phyloP scores from a whole-genome alignment of 2,797 vertebrate genomes.

The Melanitta fusca region DNA sequence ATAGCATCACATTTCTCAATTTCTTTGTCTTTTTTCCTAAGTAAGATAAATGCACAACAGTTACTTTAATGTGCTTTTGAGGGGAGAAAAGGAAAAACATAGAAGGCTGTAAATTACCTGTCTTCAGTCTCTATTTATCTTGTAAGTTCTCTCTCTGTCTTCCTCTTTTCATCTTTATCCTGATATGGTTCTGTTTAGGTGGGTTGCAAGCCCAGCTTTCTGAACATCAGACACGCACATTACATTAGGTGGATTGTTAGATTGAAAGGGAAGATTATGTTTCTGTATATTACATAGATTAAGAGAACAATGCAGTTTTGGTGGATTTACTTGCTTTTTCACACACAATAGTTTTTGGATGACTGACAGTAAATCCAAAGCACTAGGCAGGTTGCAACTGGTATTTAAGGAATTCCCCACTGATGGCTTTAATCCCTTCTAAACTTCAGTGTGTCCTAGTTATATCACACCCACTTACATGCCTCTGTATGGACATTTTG shows the following conservation, averaged over 20 bases:
- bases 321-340: not conserved
- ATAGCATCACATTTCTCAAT: not conserved
- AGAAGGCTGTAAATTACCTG: not conserved
- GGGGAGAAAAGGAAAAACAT: not conserved
- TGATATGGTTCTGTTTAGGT: not conserved
- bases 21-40: not conserved
- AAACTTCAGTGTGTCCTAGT: not conserved
- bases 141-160: not conserved
- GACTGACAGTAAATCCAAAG: not conserved
- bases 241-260: not conserved
- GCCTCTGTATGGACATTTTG: not conserved
- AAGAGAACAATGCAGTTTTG: not conserved
- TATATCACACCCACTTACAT: not conserved
- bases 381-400: not conserved
- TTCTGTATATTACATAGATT: no score
- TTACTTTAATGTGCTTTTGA: not conserved
- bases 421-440: not conserved
- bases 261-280: not conserved
- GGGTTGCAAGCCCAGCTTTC: not conserved
- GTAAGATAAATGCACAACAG: not conserved
- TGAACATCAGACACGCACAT: fast-evolving
- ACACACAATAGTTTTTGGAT: not conserved
- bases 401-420: not conserved
- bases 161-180: not conserved
- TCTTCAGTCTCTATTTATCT: not conserved